A percentile compares a stretch with the other conserved stretches of the same genome.
phyloP scores from a whole-genome alignment of 1,140 invertebrate genomes.

The Drosophila lacertosa region DNA sequence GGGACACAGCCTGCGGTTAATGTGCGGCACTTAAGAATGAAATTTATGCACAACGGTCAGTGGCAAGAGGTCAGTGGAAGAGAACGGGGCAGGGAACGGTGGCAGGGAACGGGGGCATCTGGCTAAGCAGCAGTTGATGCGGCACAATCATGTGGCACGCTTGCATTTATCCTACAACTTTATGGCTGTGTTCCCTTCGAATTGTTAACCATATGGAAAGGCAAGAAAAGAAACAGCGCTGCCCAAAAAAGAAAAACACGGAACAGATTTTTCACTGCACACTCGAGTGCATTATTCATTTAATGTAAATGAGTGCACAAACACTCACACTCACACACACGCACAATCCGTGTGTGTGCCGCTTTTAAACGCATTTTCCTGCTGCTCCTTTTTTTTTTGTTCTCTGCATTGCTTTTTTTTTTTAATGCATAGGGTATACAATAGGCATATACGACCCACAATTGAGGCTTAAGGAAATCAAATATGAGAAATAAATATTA shows the following conservation, averaged over 20 bases:
- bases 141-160: slow-evolving; percentile 33
- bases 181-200: slow-evolving; percentile 23
- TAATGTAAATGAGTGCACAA: slow-evolving; percentile 65
- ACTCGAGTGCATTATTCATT: slow-evolving; percentile 76
- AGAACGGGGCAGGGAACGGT: too few relatives aligned
- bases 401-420: too few relatives aligned
- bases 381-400: slow-evolving; percentile 12
- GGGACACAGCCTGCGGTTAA: slow-evolving; percentile 42
- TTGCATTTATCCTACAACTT: slow-evolving; percentile 43
- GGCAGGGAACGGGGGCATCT: background rate
- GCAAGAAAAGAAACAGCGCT: background rate
- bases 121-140: slow-evolving; percentile 46
- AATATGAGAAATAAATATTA: too few relatives aligned
- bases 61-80: background rate
- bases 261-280: slow-evolving; percentile 34
- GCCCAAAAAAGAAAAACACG: slow-evolving; percentile 23
- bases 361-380: slow-evolving; percentile 30
- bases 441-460: background rate
- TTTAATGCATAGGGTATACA: background rate
- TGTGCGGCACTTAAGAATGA: slow-evolving; percentile 54
- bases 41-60: slow-evolving; percentile 56
- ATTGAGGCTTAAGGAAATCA: too few relatives aligned
- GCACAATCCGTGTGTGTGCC: slow-evolving; percentile 9
- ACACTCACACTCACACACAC: slow-evolving; percentile 10
- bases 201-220: slow-evolving; percentile 1